Conservation (phyloP, 2,113 vertebrate species). For the Lycocorax pyrrhopterus region DNA sequence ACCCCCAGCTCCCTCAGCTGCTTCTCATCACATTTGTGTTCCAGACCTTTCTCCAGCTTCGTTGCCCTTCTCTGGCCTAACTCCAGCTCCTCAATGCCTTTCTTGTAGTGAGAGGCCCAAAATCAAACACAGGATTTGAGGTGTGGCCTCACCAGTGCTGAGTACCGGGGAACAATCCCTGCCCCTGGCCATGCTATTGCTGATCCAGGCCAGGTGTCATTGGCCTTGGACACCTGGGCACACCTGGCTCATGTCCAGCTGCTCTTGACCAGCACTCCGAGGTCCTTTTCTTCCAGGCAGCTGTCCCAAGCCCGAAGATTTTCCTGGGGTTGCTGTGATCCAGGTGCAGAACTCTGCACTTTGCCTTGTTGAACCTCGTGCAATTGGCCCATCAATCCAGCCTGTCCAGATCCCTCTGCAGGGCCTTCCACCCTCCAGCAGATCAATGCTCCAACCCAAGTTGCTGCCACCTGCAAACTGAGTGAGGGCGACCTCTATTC, state of each 20-base stretch:
- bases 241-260: neutral
- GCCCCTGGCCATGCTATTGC: neutral
- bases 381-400: neutral
- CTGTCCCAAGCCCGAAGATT: neutral
- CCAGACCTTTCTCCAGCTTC: neutral
- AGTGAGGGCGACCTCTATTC: neutral
- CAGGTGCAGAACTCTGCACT: neutral
- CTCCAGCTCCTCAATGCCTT: neutral
- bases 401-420: neutral
- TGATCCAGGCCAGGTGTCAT: neutral
- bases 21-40: neutral
- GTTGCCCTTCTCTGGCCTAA: rapidly evolving
- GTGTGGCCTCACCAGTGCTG: neutral
- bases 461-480: neutral
- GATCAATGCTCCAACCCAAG: neutral
- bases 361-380: neutral
- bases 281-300: rapidly evolving
- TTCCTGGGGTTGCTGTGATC: neutral
- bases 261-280: rapidly evolving
- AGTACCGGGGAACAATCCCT: neutral
- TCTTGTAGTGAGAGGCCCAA: neutral
- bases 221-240: neutral
- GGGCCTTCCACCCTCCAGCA: neutral
- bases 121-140: neutral
- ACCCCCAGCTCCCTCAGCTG: neutral